Percentiles rank a stretch among this genome's conserved stretches.
Evolutionary conservation across 2,888 invertebrate species (phyloP).

Genomic region (Labia minor): DNA sequence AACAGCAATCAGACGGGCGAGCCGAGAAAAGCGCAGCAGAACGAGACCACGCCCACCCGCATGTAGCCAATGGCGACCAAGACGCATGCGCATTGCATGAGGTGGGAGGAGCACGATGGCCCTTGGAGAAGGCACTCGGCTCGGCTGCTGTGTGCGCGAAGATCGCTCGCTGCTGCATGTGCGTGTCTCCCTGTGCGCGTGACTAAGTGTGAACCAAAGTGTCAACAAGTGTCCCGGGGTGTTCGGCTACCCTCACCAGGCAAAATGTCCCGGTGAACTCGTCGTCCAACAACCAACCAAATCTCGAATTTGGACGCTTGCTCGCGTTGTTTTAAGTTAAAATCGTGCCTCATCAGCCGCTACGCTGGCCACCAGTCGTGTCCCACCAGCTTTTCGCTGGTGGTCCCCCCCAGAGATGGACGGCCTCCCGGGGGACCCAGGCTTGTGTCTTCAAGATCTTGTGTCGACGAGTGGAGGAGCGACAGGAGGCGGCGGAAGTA

Average conservation of each 20-base stretch:
- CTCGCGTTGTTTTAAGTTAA: background rate
- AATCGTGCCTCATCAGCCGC: background rate
- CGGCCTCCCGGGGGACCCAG: conserved; percentile 38
- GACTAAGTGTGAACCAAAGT: background rate
- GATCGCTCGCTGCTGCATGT: background rate
- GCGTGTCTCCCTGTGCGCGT: background rate
- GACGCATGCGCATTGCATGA: background rate
- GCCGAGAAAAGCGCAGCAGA: background rate
- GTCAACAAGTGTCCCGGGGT: background rate
- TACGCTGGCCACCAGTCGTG: conserved; percentile 1
- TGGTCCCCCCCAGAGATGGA: conserved; percentile 18
- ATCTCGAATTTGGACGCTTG: background rate
- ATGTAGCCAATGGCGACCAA: background rate
- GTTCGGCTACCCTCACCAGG: background rate
- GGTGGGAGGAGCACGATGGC: background rate
- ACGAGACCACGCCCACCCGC: background rate
- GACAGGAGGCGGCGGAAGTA: background rate
- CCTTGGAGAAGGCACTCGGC: background rate
- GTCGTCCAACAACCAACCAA: too few relatives aligned
- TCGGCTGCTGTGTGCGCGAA: background rate
- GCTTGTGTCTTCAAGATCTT: conserved; percentile 63
- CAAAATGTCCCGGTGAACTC: background rate
- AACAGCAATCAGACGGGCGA: background rate
- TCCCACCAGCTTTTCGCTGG: background rate
- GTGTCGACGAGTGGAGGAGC: conserved; percentile 37